Evolutionary conservation across 2,113 vertebrate species (phyloP).

Genomic region (Microtus pennsylvanicus): DNA sequence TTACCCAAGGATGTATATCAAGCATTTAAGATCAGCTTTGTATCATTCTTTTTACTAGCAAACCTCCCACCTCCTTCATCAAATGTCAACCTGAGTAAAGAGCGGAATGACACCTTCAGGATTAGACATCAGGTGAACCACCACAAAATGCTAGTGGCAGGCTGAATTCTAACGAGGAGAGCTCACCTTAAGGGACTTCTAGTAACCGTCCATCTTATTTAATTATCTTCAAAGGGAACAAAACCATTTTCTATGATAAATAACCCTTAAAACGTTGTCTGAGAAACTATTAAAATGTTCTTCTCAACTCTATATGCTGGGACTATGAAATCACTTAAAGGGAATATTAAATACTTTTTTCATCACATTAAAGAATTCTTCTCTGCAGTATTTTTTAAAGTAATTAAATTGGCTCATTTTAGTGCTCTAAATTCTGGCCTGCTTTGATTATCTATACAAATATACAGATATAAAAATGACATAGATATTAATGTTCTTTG

Average conservation of each 20-base stretch:
- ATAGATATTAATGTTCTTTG: conserved; percentile 40
- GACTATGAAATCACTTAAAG: conserved; percentile 42
- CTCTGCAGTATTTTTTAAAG: conserved; percentile 55
- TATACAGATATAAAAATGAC: conserved; percentile 42
- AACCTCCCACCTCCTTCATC: background rate
- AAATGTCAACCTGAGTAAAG: background rate
- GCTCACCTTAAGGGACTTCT: conserved; percentile 7
- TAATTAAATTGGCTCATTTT: conserved; percentile 73
- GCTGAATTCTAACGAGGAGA: conserved; percentile 17
- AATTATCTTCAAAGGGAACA: conserved; percentile 38
- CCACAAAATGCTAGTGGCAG: background rate
- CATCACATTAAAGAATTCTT: conserved; percentile 25
- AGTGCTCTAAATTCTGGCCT: conserved; percentile 44
- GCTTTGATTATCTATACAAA: conserved; percentile 53
- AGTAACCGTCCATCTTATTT: conserved; percentile 7
- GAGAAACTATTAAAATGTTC: conserved; percentile 21
- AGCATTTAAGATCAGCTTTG: background rate
- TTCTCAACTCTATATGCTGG: conserved; percentile 15
- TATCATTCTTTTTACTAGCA: background rate
- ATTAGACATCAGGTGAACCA: background rate
- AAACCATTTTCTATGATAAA: conserved; percentile 43
- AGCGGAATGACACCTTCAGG: background rate
- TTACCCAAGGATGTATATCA: background rate
- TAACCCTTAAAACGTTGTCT: conserved; percentile 2
- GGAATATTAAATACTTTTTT: background rate